Conservation (phyloP, 2,113 vertebrate genomes). For the Pseudopodoces humilis region DNA sequence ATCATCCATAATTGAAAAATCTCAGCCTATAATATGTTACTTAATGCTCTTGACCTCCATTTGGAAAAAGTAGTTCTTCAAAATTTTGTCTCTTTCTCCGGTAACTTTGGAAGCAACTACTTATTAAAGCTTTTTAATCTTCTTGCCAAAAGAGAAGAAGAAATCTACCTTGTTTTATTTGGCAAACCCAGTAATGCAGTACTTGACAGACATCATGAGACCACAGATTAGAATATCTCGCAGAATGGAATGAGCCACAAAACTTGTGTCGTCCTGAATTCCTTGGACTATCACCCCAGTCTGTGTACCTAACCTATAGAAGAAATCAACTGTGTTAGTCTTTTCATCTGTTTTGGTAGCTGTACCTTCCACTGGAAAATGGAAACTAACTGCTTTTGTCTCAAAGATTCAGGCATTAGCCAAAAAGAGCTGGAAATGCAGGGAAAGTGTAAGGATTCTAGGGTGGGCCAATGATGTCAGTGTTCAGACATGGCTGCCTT, state of each 20-base stretch:
- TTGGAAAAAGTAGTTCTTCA: not conserved
- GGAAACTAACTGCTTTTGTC: not conserved
- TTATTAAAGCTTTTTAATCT: not conserved
- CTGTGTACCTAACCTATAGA: conserved; percentile 79
- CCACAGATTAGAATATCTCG: conserved; percentile 47
- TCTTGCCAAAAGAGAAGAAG: not conserved
- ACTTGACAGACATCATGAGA: conserved; percentile 82
- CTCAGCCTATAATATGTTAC: not conserved
- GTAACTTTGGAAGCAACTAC: not conserved
- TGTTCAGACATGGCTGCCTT: not conserved
- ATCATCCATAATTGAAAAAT: not conserved
- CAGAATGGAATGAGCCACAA: conserved; percentile 70
- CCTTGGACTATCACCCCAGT: conserved; percentile 84
- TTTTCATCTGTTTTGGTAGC: not conserved
- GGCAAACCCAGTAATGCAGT: conserved; percentile 86
- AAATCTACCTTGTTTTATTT: conserved; percentile 85
- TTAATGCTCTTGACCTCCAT: not conserved
- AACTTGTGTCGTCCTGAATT: conserved; percentile 76
- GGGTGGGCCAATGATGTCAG: not conserved
- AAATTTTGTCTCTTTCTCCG: not conserved
- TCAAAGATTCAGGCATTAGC: not conserved
- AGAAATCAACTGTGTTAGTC: not conserved
- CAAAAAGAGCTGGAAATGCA: not conserved
- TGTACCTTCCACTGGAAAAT: not conserved
- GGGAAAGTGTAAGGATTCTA: not conserved